Base-by-base conservation (phyloP, 2,888 invertebrate genomes). In the Pherbina coryleti region DNA sequence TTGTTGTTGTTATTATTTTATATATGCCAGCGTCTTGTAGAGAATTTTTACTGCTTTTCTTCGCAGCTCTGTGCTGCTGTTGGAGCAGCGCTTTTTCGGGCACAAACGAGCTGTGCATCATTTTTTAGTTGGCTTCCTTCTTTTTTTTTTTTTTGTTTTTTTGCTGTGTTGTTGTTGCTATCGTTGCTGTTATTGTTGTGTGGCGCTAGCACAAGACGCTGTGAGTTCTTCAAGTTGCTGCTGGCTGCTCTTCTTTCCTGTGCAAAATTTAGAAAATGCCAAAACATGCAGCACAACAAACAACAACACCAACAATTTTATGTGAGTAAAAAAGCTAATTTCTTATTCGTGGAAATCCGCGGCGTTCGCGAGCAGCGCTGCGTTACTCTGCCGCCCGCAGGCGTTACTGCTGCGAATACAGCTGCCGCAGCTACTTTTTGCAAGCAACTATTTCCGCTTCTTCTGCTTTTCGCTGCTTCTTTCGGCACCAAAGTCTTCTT, bases 281-380 rank as follows among this genome's bases (percentile, higher is more conserved):
- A 67, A 67, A 67, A 49, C 19, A 67, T 19, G 67, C 3, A 67
- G 14, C 11, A 44, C 1, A 1, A 11, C 2, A 1, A 31, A n/a
- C 44, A 14, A 9, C 37, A 67, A 67, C 25, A 67, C 44, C 67
- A 67, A 44, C 67, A 25, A 67, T 44, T 44, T 44, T 44, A 44
- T 44, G 7, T 44, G 44, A 44, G 11, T 44, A 17, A 62, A 62
- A 62, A 67, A 37, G 11, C 67, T n/a, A 37, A 67, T 51, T 53
- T 51, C 53, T 70, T 53, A 70, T 70, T 70, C 70, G 70, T 51
- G 51, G 51, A 70, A 70, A 70, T 22, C 53, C 31, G 31, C 70
- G 19, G 14, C 9, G 7, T 31, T 51, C 70, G 70, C 70, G 51
- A 25, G 51, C 28, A 28, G n/a, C n/a, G 70, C 70, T 28, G 53